phyloP scores from a whole-genome alignment of 2,797 vertebrate genomes.

The Sebastes nivosus region DNA sequence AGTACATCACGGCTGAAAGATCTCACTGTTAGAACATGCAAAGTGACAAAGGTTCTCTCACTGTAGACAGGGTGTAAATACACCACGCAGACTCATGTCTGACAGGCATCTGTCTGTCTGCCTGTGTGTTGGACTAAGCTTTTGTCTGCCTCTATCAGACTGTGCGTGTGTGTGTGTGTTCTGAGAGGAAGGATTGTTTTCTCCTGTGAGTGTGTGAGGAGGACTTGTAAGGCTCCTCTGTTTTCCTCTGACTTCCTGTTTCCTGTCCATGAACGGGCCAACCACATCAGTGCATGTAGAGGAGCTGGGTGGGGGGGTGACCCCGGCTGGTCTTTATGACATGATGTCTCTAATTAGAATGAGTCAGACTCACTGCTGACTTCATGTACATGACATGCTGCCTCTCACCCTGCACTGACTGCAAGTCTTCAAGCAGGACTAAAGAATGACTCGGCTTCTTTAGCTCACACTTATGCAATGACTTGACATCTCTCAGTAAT shows the following conservation, averaged over 20 bases:
- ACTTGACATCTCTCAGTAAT: background rate
- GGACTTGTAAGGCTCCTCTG: slow-evolving; percentile 35
- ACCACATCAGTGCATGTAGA: slow-evolving; percentile 26
- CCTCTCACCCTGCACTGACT: background rate
- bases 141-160: background rate
- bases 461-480: background rate
- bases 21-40: background rate
- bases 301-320: background rate
- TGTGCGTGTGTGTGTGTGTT: background rate
- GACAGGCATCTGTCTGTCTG: background rate
- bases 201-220: background rate
- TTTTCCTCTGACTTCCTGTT: slow-evolving; percentile 47
- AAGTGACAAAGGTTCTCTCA: background rate
- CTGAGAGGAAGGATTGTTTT: slow-evolving; percentile 14
- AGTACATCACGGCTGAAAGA: background rate
- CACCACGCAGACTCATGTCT: background rate
- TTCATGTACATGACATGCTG: background rate
- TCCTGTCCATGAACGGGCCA: slow-evolving; percentile 43
- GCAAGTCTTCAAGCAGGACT: background rate
- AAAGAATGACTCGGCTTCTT: background rate
- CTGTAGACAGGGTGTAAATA: background rate
- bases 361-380: background rate
- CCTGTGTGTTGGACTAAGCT: background rate
- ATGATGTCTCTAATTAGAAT: slow-evolving; percentile 18
- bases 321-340: slow-evolving; percentile 10